Base-by-base conservation (phyloP, 2,888 invertebrate genomes). In the Aelia acuminata region DNA sequence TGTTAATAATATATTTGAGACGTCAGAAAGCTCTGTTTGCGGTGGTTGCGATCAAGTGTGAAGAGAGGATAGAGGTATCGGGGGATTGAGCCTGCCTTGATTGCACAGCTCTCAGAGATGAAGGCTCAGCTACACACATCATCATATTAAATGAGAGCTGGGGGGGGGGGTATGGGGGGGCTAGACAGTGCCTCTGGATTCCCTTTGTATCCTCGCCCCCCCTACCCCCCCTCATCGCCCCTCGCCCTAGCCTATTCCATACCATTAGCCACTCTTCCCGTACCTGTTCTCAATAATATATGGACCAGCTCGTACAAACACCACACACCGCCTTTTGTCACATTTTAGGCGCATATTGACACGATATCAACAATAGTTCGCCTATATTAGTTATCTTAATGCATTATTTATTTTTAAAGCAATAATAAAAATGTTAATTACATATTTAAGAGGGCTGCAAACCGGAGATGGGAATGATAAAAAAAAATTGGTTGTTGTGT, bases 131-230 rank as follows among this genome's bases (percentile, higher is more conserved):
- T 63, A 63, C 63, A 63, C 63, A 63, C 63, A 63, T 63, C 63
- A 63, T 63, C 63, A 63, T 63, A 63, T 63, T 63, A 63, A 63
- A 63, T 63, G 63, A 63, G 63, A 63, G 63, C 1, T 8, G 63
- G 31, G 31, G 63, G 63, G 63, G 31, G 63, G 31, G 63, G 4
- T 8, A 31, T 15, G 31, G 63, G 63, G n/a, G n/a, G n/a, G n/a
- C n/a, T 63, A 63, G 63, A 63, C 63, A 63, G 63, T 63, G 63
- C 63, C 63, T 63, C 63, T 31, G 63, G 63, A 63, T 63, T 63
- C 63, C 63, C 63, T 63, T 63, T 63, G 63, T 63, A 63, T 63
- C 31, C 31, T 13, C 26, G 26, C 2, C 57, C 26, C 5, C 2
- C 57, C 63, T 31, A n/a, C 2, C 57, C 26, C 5, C 2, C 57